Conservation (phyloP, 2,888 invertebrate genomes). For the Liopterus haemorrhoidalis region DNA sequence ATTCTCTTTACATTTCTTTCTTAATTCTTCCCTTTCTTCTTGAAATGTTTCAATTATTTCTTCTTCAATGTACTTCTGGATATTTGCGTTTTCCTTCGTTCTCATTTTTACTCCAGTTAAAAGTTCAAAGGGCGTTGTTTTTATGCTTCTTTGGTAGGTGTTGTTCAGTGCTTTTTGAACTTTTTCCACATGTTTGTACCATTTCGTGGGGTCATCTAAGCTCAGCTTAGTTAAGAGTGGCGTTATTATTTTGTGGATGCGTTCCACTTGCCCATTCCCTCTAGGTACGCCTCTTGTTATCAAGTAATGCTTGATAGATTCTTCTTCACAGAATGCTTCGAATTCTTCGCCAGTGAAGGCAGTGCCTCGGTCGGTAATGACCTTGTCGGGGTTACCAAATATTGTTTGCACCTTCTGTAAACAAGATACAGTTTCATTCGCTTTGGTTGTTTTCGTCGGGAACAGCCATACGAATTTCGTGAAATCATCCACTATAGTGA, state of each 20-base stretch:
- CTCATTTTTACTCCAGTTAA: constrained; percentile 23
- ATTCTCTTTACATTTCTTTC: constrained; percentile 18
- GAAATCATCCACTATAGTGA: constrained; percentile 21
- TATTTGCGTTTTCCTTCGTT: constrained; percentile 13
- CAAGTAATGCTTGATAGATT: constrained; percentile 17
- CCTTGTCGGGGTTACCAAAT: constrained; percentile 18
- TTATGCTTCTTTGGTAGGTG: constrained; percentile 18
- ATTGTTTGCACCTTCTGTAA: constrained; percentile 12
- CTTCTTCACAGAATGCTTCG: constrained; percentile 12
- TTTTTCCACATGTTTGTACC: constrained; percentile 17
- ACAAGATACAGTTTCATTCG: constrained; percentile 18
- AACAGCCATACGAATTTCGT: constrained; percentile 23
- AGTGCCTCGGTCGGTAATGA: constrained; percentile 17
- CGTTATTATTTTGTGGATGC: constrained; percentile 22
- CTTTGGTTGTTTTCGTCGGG: constrained; percentile 20
- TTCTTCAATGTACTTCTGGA: constrained; percentile 20
- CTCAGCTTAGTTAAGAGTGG: constrained; percentile 23
- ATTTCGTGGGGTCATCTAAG: constrained; percentile 12
- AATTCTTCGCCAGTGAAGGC: constrained; percentile 18
- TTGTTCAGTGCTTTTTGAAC: constrained; percentile 18
- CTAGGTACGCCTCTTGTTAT: constrained; percentile 21
- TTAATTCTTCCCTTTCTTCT: constrained; percentile 16
- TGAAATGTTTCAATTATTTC: constrained; percentile 21
- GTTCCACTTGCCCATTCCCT: constrained; percentile 26
- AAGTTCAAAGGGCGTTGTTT: constrained; percentile 19